Percentiles rank a stretch among this genome's conserved stretches.
phyloP scores from a whole-genome alignment of 2,797 vertebrate species.

The Liparis tanakae region DNA sequence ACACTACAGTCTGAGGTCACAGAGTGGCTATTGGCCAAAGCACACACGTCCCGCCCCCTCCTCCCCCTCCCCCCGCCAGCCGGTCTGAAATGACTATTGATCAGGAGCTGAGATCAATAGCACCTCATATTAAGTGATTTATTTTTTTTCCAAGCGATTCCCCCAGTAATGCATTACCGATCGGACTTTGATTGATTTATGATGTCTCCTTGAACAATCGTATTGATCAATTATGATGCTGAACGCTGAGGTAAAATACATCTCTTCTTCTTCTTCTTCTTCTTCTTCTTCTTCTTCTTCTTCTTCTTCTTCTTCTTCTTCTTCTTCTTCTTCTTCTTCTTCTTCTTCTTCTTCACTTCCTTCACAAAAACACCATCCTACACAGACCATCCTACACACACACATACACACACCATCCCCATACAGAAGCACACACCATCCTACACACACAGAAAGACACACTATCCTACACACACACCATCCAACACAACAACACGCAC shows the following conservation, averaged over 20 bases:
- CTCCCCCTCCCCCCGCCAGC: constrained; percentile 6
- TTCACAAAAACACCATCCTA: too few relatives aligned
- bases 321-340: background rate
- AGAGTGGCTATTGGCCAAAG: background rate
- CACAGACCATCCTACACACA: too few relatives aligned
- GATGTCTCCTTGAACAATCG: constrained; percentile 15
- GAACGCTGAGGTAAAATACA: too few relatives aligned
- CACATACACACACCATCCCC: too few relatives aligned
- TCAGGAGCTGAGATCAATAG: constrained; percentile 36
- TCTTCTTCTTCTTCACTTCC: background rate
- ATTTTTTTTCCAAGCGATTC: background rate
- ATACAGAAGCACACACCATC: too few relatives aligned
- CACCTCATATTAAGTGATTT: constrained; percentile 38
- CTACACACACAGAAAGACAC: too few relatives aligned
- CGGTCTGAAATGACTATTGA: constrained; percentile 46
- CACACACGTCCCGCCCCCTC: background rate
- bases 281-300: background rate
- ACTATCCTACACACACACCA: too few relatives aligned
- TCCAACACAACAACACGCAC: too few relatives aligned
- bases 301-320: background rate
- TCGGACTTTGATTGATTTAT: constrained; percentile 15
- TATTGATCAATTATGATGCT: constrained; percentile 1
- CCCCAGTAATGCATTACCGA: background rate
- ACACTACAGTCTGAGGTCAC: background rate
- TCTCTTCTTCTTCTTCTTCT: background rate